Conservation (phyloP, 2,113 vertebrate genomes). For the Pseudopipra pipra region DNA sequence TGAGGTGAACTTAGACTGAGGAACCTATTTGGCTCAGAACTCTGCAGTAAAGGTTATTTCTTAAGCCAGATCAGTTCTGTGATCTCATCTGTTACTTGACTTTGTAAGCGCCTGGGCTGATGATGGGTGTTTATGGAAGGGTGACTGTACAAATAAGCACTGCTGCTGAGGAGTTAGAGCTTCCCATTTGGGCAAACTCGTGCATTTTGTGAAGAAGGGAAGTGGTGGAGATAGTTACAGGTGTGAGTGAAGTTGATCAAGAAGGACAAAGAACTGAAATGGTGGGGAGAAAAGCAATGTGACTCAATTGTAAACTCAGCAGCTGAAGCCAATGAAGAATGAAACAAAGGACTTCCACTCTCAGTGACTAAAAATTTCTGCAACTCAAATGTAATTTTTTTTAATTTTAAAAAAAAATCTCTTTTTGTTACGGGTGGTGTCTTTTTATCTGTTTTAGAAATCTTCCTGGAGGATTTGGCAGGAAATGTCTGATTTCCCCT, state of each 20-base stretch:
- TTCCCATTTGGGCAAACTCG: not conserved
- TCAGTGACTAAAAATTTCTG: not conserved
- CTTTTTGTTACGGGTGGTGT: not conserved
- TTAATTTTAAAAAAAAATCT: not conserved
- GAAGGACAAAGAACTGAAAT: not conserved
- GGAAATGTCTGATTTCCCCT: not conserved
- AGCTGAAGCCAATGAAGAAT: not conserved
- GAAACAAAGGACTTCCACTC: not conserved
- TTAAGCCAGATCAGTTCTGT: not conserved
- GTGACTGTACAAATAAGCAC: not conserved
- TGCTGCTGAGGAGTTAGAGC: not conserved
- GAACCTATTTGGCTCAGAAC: not conserved
- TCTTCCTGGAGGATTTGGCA: not conserved
- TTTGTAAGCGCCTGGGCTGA: not conserved
- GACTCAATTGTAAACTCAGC: not conserved
- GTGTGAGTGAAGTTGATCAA: not conserved
- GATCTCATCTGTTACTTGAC: not conserved
- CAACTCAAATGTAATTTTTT: not conserved
- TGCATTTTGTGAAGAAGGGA: not conserved
- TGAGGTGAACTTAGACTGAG: not conserved
- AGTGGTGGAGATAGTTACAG: not conserved
- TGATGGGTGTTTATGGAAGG: accelerated
- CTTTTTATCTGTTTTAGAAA: not conserved
- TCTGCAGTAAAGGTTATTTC: not conserved
- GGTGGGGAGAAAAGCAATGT: not conserved